Evolutionary conservation across 2,797 vertebrate species (phyloP).

Genomic region (Propithecus deckenii): DNA sequence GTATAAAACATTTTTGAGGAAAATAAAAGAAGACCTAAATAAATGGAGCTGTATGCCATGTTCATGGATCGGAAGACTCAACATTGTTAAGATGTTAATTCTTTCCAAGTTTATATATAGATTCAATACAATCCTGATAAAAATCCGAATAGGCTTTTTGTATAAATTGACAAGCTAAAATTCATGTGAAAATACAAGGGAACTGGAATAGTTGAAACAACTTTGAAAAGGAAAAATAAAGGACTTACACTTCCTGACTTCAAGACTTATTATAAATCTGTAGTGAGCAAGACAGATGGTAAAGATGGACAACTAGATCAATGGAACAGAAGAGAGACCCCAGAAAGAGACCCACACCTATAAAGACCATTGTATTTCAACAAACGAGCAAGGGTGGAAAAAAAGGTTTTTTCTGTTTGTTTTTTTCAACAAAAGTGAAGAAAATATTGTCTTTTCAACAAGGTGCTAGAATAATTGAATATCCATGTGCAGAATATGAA

Average conservation of each 20-base stretch:
- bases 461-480: not conserved
- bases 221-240: not conserved
- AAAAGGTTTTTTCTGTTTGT: not conserved
- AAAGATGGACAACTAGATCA: not conserved
- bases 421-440: not conserved
- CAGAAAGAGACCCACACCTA: not conserved
- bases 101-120: not conserved
- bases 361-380: not conserved
- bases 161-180: not conserved
- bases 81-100: not conserved
- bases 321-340: not conserved
- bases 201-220: not conserved
- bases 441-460: not conserved
- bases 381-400: not conserved
- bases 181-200: not conserved
- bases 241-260: not conserved
- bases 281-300: not conserved
- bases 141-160: not conserved
- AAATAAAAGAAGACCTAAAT: not conserved
- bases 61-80: not conserved
- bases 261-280: not conserved
- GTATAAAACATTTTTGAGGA: not conserved
- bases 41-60: not conserved
- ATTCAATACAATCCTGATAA: not conserved
- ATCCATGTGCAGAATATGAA: not conserved